Evolutionary conservation across 1,140 invertebrate genomes (phyloP), one percentile per base, ranked within the genome.

Genomic region (Drosophila aff.): DNA sequence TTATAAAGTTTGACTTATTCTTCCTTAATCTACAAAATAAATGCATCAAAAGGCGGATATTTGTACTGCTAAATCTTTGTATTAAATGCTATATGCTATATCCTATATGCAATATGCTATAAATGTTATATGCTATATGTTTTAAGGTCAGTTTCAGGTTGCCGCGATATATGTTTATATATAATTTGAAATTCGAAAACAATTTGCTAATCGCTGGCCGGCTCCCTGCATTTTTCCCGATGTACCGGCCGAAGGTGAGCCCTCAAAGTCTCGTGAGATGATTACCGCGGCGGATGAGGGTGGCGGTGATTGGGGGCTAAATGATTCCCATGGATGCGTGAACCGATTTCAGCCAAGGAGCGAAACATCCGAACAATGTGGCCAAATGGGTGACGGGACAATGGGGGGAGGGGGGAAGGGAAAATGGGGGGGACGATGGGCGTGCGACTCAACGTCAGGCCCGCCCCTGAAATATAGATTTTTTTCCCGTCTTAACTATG

Each of bases 341-440:
- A 55, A 62, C 60, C 60, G 50, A 31, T 62, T 62, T 62, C 31
- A 23, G 60, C 57, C 71, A 72, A 72, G 68, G 57, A 57, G n/a
- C 23, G 41, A 41, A 21, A 26, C 44, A 67, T 31, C 3, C 57
- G 5, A 47, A 67, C 41, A 67, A 38, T 62, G 65, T 62, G 57
- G 57, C 53, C 53, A 18, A 40, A 13, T 15, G 33, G 28, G 28
- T 11, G 33, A 36, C 33, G 28, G n/a, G 41, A 2, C 33, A 18
- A 18, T n/a, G 23, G 28, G 9, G 3, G 3, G 23, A 31, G 6
- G 3, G 16, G 46, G 13, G 4, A 9, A 8, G 40, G n/a, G 4
- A 8, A 18, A 18, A 18, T 23, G n/a, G n/a, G n/a, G n/a, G 13
- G 11, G 46, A 15, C 21, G 40, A 33, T 52, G 65, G 47, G 64